These are phyloP conservation scores for Archaeoteleia sp. DNA, from an alignment of 2,888 invertebrate species.

Conservation along the genomic window DNA sequence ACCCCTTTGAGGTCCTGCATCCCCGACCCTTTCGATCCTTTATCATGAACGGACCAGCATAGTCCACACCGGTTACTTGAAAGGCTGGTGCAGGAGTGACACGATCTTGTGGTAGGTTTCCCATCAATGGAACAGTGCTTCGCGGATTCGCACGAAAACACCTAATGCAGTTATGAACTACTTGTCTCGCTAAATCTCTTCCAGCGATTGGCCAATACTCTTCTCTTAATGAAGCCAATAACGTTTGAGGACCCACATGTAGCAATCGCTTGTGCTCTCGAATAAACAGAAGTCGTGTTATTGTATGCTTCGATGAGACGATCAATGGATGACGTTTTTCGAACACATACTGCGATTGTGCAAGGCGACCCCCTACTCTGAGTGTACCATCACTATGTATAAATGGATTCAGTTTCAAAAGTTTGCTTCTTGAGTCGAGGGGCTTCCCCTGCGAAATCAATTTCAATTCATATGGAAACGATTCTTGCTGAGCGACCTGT, in stretches of 20 bases:
- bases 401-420: slow-evolving; percentile 29
- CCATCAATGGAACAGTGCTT: slow-evolving; percentile 13
- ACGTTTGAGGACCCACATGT: slow-evolving; percentile 25
- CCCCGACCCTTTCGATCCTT: slow-evolving; percentile 16
- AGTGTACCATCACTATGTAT: slow-evolving; percentile 30
- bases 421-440: not conserved
- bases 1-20: slow-evolving; percentile 19
- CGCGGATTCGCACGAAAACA: slow-evolving; percentile 18
- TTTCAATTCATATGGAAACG: not conserved
- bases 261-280: slow-evolving; percentile 12
- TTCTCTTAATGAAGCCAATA: slow-evolving; percentile 6
- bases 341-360: slow-evolving; percentile 17
- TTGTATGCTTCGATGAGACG: slow-evolving; percentile 8
- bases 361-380: slow-evolving; percentile 45
- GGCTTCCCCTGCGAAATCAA: not conserved
- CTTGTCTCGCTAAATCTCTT: slow-evolving; percentile 16
- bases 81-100: slow-evolving; percentile 23
- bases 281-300: slow-evolving; percentile 15
- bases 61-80: slow-evolving; percentile 23
- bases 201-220: slow-evolving; percentile 24
- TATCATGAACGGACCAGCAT: slow-evolving; percentile 17
- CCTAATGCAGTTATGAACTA: slow-evolving; percentile 16
- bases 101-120: slow-evolving; percentile 14
- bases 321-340: slow-evolving; percentile 42
- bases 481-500: slow-evolving; percentile 2